These are phyloP conservation scores for Philotrypesis tridentata DNA, from an alignment of 1,140 invertebrate genomes.

Conservation along the genomic window DNA sequence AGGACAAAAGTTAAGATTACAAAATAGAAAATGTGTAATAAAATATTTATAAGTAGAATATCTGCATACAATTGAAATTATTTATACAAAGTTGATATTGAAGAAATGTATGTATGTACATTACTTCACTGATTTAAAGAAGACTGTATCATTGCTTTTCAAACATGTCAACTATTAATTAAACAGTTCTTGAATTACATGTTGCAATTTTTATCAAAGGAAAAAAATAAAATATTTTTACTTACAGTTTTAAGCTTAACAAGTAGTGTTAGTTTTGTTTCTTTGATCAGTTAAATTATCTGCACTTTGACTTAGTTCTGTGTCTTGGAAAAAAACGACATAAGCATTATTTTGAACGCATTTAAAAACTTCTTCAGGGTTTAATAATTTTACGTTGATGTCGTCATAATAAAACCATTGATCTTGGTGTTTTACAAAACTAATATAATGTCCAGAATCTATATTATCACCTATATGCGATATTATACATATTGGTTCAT, in stretches of 20 bases:
- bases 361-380: slow-evolving; percentile 59
- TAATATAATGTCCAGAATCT: slow-evolving; percentile 68
- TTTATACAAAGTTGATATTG: background rate
- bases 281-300: slow-evolving; percentile 28
- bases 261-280: slow-evolving; percentile 35
- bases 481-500: slow-evolving; percentile 64
- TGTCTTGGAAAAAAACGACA: slow-evolving; percentile 63
- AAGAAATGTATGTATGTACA: no score
- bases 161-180: background rate
- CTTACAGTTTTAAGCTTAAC: slow-evolving; percentile 26
- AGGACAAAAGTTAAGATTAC: no score
- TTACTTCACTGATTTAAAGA: background rate
- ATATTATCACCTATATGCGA: slow-evolving; percentile 64
- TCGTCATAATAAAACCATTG: slow-evolving; percentile 68
- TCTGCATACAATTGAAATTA: background rate
- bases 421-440: slow-evolving; percentile 62
- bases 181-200: no score
- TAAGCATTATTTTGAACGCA: slow-evolving; percentile 63
- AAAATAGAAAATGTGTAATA: background rate
- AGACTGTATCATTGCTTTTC: background rate
- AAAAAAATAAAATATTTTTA: slow-evolving; percentile 1
- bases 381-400: slow-evolving; percentile 61
- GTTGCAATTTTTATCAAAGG: background rate
- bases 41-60: background rate
- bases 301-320: slow-evolving; percentile 43